Evolutionary conservation across 2,888 invertebrate species (phyloP).

Genomic region (Parnassius smintheus): DNA sequence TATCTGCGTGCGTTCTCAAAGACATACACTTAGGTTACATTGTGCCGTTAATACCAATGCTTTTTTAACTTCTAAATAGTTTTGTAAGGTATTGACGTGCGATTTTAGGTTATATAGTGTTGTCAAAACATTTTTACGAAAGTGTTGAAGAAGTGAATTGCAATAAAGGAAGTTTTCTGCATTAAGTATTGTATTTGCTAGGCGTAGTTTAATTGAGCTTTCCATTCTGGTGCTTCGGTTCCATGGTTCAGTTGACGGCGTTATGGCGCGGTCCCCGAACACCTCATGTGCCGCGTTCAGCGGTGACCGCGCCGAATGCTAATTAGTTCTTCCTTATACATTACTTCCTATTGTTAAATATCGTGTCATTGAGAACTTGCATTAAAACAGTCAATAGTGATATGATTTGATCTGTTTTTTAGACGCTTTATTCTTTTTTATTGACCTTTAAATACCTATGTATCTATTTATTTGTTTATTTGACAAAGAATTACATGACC

Average conservation of each 20-base stretch:
- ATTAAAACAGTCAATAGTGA: constrained; percentile 7
- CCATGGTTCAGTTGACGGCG: constrained; percentile 34
- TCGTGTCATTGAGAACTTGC: constrained; percentile 35
- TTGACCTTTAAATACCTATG: constrained; percentile 49
- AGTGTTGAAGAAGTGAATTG: constrained; percentile 12
- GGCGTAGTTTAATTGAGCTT: constrained; percentile 3
- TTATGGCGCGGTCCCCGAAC: constrained; percentile 42
- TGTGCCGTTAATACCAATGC: constrained; percentile 44
- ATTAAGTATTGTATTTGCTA: background rate
- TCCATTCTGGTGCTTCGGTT: constrained; percentile 28
- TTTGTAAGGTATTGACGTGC: constrained; percentile 63
- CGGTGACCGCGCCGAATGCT: constrained; percentile 66
- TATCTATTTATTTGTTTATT: constrained; percentile 40
- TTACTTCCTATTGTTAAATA: constrained; percentile 63
- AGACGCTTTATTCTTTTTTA: constrained; percentile 6
- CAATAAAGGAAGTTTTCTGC: background rate
- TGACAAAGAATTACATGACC: constrained; percentile 53
- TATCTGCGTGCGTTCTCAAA: constrained; percentile 70
- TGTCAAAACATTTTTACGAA: constrained; percentile 61
- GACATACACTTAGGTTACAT: constrained; percentile 51
- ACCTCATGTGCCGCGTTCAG: constrained; percentile 61
- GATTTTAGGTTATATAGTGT: constrained; percentile 80
- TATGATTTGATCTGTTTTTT: constrained; percentile 18
- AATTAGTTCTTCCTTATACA: constrained; percentile 73
- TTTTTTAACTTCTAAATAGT: constrained; percentile 49